These are phyloP conservation scores for Morelia viridis DNA, from an alignment of 2,797 vertebrate genomes.

Conservation along the genomic window DNA sequence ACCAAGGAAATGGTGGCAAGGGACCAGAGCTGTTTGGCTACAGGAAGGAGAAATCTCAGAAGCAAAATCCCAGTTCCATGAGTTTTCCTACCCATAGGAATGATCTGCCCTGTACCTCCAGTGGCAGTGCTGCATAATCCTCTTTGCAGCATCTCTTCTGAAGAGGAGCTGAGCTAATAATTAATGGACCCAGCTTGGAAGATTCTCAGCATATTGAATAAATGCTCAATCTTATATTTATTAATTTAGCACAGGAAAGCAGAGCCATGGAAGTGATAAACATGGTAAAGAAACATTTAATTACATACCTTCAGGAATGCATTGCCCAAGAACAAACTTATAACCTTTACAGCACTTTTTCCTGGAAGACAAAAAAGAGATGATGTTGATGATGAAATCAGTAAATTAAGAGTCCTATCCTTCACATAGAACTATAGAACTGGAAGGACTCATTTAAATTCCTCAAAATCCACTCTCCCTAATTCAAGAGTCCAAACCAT, in stretches of 20 bases:
- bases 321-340: conserved; percentile 97
- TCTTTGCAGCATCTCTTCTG: not conserved
- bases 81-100: not conserved
- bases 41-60: not conserved
- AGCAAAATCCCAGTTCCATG: not conserved
- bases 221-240: not conserved
- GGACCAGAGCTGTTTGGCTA: not conserved
- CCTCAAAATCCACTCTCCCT: not conserved
- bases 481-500: not conserved
- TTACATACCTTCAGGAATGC: conserved; percentile 95
- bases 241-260: conserved; percentile 20
- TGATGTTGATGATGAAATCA: conserved; percentile 38
- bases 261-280: conserved; percentile 30
- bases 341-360: conserved; percentile 97
- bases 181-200: not conserved
- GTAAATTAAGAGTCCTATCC: not conserved
- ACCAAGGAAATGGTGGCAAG: not conserved
- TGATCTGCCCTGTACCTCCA: not conserved
- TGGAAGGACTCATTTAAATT: not conserved
- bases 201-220: not conserved
- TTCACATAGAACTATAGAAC: not conserved
- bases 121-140: not conserved
- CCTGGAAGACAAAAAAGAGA: conserved; percentile 75
- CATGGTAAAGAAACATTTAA: conserved; percentile 14
- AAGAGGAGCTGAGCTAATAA: not conserved